These are phyloP conservation scores for Leptodactylus fuscus DNA, from an alignment of 2,113 vertebrate genomes.

Conservation along the genomic window DNA sequence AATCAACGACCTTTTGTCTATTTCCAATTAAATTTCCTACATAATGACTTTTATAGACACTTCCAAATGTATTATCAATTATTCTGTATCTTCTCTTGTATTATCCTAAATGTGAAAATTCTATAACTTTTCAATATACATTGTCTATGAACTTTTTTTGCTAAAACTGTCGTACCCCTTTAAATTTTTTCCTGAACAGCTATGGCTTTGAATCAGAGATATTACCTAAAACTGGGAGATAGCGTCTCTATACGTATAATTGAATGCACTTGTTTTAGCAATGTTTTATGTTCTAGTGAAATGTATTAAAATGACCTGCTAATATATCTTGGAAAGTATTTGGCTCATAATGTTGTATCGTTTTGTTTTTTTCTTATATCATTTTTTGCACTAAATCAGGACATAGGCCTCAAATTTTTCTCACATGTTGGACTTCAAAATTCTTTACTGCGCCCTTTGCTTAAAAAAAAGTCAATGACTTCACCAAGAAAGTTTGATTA, in stretches of 20 bases:
- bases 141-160: no score
- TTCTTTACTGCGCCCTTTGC: slow-evolving; percentile 85
- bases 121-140: no score
- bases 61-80: no score
- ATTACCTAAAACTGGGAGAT: not conserved
- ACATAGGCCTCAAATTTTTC: slow-evolving; percentile 66
- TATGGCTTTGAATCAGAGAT: not conserved
- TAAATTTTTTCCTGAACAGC: not conserved
- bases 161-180: not conserved
- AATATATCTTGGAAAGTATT: not conserved
- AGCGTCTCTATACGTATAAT: not conserved
- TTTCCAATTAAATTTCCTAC: no score
- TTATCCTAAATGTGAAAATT: no score
- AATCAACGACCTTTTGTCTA: no score
- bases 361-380: not conserved
- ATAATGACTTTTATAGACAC: no score
- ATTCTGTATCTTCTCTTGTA: no score
- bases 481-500: slow-evolving; percentile 87
- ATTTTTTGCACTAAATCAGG: slow-evolving; percentile 55
- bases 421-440: slow-evolving; percentile 78
- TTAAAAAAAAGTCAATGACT: slow-evolving; percentile 86
- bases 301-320: not conserved
- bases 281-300: not conserved
- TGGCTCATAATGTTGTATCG: not conserved
- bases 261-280: not conserved